Evolutionary conservation across 2,888 invertebrate genomes (phyloP).

Genomic region (Trachelus tabidus): DNA sequence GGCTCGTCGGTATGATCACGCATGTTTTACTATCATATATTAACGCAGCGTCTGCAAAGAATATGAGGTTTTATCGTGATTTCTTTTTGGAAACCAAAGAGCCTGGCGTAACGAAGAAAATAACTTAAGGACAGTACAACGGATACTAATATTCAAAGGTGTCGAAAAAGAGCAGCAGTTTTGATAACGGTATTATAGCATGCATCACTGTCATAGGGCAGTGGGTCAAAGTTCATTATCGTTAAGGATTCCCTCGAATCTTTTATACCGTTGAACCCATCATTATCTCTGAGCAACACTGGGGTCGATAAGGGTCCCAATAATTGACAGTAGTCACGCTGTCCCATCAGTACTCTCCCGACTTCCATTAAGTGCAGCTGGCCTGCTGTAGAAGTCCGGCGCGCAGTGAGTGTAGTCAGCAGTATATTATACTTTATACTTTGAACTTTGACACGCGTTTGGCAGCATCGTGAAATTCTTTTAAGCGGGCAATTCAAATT

Average conservation of each 20-base stretch:
- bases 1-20: not conserved
- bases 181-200: not conserved
- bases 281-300: slow-evolving; percentile 28
- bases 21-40: not conserved
- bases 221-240: not conserved
- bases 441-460: not conserved
- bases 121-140: not conserved
- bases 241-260: slow-evolving; percentile 24
- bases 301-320: slow-evolving; percentile 30
- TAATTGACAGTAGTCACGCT: slow-evolving; percentile 1
- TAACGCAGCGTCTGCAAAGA: not conserved
- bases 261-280: slow-evolving; percentile 27
- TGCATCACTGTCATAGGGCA: not conserved
- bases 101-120: not conserved
- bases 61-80: not conserved
- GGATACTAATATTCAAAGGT: not conserved
- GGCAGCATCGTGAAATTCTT: not conserved
- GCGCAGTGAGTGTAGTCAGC: not conserved
- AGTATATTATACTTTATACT: not conserved
- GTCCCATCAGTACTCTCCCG: not conserved
- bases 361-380: slow-evolving; percentile 4
- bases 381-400: not conserved
- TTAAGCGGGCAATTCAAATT: not conserved
- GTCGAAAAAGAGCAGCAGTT: not conserved
- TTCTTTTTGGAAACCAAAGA: not conserved